These are phyloP conservation scores for Mythimna impura DNA, from an alignment of 2,888 invertebrate species.

Conservation along the genomic window DNA sequence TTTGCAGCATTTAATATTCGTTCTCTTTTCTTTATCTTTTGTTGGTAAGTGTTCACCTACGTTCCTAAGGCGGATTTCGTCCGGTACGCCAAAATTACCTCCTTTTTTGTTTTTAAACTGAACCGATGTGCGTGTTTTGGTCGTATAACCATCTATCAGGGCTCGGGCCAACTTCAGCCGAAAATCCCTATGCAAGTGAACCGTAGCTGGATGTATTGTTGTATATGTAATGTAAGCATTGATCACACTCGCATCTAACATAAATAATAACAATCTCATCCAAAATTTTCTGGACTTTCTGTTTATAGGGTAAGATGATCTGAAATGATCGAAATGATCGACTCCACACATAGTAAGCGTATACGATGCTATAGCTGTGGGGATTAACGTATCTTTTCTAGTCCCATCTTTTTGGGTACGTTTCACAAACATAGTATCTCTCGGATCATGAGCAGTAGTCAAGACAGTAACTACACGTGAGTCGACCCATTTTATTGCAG, in stretches of 20 bases:
- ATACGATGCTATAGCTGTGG: slow-evolving; percentile 6
- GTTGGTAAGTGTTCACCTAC: slow-evolving; percentile 28
- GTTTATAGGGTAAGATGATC: not conserved
- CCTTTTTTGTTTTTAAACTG: slow-evolving; percentile 42
- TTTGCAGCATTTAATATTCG: slow-evolving; percentile 4
- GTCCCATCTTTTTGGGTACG: slow-evolving; percentile 19
- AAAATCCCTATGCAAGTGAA: slow-evolving; percentile 49
- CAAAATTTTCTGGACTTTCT: not conserved
- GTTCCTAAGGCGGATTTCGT: slow-evolving; percentile 39
- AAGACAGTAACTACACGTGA: too few relatives aligned
- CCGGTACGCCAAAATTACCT: slow-evolving; percentile 13
- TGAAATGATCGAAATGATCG: not conserved
- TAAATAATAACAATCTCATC: not conserved
- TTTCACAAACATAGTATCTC: slow-evolving; percentile 19
- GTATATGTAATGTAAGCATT: slow-evolving; percentile 10
- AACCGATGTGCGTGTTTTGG: slow-evolving; percentile 37
- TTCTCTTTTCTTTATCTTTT: slow-evolving; percentile 26
- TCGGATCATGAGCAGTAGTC: not conserved
- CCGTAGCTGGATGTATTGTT: slow-evolving; percentile 10
- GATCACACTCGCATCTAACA: slow-evolving; percentile 28
- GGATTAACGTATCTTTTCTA: slow-evolving; percentile 4
- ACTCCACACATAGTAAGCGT: slow-evolving; percentile 3
- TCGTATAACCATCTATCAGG: slow-evolving; percentile 43
- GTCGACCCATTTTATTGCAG: too few relatives aligned
- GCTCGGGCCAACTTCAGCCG: slow-evolving; percentile 54